These are phyloP conservation scores for Sarcophaga bullata DNA, from an alignment of 1,140 invertebrate species.

Conservation along the genomic window DNA sequence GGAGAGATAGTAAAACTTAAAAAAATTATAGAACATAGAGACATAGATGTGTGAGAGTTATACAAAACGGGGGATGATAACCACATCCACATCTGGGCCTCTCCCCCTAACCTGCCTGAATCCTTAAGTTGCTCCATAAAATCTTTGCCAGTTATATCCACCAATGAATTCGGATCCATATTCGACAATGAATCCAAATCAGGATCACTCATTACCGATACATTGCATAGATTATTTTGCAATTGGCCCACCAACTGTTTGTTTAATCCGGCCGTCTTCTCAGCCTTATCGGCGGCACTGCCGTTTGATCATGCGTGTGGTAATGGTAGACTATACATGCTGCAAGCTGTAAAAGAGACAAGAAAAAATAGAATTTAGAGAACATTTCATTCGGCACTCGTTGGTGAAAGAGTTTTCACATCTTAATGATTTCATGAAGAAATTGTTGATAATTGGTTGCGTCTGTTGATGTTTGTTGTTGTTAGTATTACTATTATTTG, in stretches of 20 bases:
- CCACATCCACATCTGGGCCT: constrained; percentile 47
- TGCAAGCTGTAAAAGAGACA: constrained; percentile 58
- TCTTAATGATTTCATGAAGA: no score
- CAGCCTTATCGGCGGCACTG: constrained; percentile 76
- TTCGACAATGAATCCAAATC: constrained; percentile 83
- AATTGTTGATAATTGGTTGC: no score
- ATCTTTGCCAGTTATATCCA: constrained; percentile 81
- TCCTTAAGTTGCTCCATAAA: constrained; percentile 86
- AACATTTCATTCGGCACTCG: no score
- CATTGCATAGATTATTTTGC: constrained; percentile 81
- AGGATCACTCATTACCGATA: constrained; percentile 81
- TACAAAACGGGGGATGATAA: constrained; percentile 42
- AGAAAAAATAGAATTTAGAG: not conserved
- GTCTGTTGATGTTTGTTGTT: no score
- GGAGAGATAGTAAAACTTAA: no score
- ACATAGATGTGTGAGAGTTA: constrained; percentile 45
- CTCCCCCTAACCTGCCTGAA: constrained; percentile 74
- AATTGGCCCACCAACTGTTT: constrained; percentile 77
- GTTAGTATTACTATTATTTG: no score
- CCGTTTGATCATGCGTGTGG: constrained; percentile 69
- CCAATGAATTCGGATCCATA: constrained; percentile 85
- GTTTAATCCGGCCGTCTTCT: constrained; percentile 71
- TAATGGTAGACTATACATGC: constrained; percentile 64
- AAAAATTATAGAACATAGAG: constrained; percentile 43
- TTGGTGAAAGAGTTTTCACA: no score